Percentiles rank a stretch among this genome's conserved stretches.
phyloP scores from a whole-genome alignment of 1,140 invertebrate genomes.

The Drosophila tsacasi region DNA sequence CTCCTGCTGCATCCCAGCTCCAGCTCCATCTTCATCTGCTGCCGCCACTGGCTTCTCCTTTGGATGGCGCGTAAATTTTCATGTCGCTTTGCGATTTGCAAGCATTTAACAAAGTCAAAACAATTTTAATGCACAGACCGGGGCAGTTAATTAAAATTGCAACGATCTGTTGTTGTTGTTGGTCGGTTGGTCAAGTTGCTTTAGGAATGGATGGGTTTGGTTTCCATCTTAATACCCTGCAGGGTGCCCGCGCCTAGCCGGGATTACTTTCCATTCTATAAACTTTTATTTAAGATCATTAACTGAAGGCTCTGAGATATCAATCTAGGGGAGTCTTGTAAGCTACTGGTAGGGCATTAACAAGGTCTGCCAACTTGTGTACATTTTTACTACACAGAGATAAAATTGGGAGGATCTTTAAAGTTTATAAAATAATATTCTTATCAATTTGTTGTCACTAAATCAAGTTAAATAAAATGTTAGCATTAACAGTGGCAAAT shows the following conservation, averaged over 20 bases:
- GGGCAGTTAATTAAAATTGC: slow-evolving; percentile 83
- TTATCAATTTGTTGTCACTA: background rate
- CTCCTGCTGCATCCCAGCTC: slow-evolving; percentile 12
- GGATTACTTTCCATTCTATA: background rate
- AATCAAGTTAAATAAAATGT: background rate
- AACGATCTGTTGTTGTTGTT: slow-evolving; percentile 55
- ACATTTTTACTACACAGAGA: background rate
- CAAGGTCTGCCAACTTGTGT: slow-evolving; percentile 8
- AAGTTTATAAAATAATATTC: no score
- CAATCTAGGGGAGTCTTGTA: background rate
- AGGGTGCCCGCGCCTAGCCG: background rate
- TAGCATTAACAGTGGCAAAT: background rate
- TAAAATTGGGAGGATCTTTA: no score
- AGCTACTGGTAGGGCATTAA: background rate
- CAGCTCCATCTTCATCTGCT: slow-evolving; percentile 28
- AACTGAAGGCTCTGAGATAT: slow-evolving; percentile 21
- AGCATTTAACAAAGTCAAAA: slow-evolving; percentile 84
- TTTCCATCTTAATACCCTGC: slow-evolving; percentile 32
- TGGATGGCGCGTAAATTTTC: slow-evolving; percentile 73
- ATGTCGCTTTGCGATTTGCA: slow-evolving; percentile 81
- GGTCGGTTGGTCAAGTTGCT: slow-evolving; percentile 37
- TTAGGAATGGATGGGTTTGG: slow-evolving; percentile 2
- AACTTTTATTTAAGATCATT: slow-evolving; percentile 16
- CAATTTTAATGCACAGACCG: slow-evolving; percentile 82
- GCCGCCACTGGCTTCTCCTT: slow-evolving; percentile 17